These are phyloP conservation scores for Nemopilema nomurai DNA, from an alignment of 30 jellyfish, hydroid and myxozoan species.

Conservation along the genomic window DNA sequence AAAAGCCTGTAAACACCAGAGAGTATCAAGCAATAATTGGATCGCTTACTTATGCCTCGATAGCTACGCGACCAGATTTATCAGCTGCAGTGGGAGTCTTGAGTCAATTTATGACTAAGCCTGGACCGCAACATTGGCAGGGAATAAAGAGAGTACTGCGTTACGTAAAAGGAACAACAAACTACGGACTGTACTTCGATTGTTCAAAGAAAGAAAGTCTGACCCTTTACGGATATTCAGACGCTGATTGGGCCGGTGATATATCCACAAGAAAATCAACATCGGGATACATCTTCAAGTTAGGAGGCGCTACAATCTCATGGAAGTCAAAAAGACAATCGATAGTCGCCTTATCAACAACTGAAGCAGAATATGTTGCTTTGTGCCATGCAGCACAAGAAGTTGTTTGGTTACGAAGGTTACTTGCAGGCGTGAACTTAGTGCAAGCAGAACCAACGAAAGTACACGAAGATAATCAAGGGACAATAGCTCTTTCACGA, in stretches of 20 bases:
- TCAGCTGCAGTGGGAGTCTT: constrained; percentile 16
- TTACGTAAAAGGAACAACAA: no score
- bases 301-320: constrained; percentile 31
- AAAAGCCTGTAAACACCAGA: constrained; percentile 5
- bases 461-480: constrained; percentile 60
- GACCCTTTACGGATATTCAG: no score
- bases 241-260: no score
- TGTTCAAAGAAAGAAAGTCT: not conserved
- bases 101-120: constrained; percentile 13
- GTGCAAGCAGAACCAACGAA: no score
- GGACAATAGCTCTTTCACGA: constrained; percentile 43
- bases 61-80: constrained; percentile 31
- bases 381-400: no score
- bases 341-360: constrained; percentile 57
- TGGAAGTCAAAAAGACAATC: constrained; percentile 56
- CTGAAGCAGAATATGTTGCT: constrained; percentile 73
- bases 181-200: not conserved
- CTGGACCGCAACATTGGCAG: not conserved
- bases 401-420: no score
- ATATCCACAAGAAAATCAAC: no score
- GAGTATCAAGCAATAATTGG: constrained; percentile 36
- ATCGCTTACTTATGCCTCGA: constrained; percentile 23
- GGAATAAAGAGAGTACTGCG: no score
- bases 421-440: no score
- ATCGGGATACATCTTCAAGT: constrained; percentile 23